Base-by-base conservation (phyloP, 2,888 invertebrate species). In the Drosophila cracens region DNA sequence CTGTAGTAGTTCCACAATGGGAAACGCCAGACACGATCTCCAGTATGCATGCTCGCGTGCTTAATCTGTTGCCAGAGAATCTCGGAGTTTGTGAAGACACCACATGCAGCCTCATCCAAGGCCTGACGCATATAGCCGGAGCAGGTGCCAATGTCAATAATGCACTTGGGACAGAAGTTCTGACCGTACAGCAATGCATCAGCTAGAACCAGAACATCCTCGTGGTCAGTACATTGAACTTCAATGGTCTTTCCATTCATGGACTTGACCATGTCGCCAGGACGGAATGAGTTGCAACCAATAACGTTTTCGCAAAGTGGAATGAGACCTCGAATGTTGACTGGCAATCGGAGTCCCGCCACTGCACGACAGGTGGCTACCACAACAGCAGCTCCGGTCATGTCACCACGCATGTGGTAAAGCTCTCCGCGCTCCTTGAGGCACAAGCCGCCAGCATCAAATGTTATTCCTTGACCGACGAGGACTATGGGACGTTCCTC, bases 341-440 rank as follows among this genome's bases (percentile, higher is more conserved):
- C 82, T 3, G 96, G 96, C n/a, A 97, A 92, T 74, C 95, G 94
- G 0, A 97, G 94, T 21, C 94, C 94, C 3, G 97, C 96, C 0
- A 96, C 95, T 0, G 97, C 95, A 61, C 95, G 94, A 57, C 96
- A 95, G 4, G 96, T 94, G 0, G 96, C 96, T 6, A 96, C 94
- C 4, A 96, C 96, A 85, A 96, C 95, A 0, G 97, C 97, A 0
- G 97, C 97, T 2, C 97, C 97, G 0, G 96, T 96, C 97, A 97
- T 97, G 88, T 97, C 97, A 1, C 96, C 97, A 70, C 96, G 94
- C 97, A 97, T 97, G 25, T 83, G 73, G 57, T 71, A 82, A 0
- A 91, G 74, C 16, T 91, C 90, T 0, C 34, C 10, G 0, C 68
- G 62, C 21, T 82, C 11, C 48, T 97, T 97, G 58, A 97, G 90